A percentile compares a stretch with the other conserved stretches of the same genome.
These are phyloP conservation scores for Aphaenogaster floridana DNA, from an alignment of 1,140 invertebrate species.

Conservation along the genomic window DNA sequence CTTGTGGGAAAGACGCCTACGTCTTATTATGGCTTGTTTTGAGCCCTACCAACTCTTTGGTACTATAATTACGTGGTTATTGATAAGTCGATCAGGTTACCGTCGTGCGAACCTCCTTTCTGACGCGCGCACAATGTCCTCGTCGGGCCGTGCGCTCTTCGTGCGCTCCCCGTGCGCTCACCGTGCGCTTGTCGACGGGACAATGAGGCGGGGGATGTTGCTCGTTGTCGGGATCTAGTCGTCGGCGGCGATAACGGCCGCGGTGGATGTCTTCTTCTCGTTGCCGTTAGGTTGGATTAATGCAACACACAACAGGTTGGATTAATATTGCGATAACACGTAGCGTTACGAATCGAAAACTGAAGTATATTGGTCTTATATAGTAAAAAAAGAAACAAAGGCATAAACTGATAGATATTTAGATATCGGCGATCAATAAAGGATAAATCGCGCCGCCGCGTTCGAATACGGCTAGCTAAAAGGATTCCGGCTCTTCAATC, in stretches of 20 bases:
- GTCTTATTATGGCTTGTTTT: slow-evolving; percentile 87
- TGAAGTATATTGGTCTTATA: slow-evolving; percentile 17
- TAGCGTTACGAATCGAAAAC: slow-evolving; percentile 33
- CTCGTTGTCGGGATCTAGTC: slow-evolving; percentile 58
- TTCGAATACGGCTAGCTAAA: slow-evolving; percentile 77
- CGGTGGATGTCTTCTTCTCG: slow-evolving; percentile 34
- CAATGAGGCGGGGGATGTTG: slow-evolving; percentile 62
- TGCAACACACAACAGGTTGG: slow-evolving; percentile 24
- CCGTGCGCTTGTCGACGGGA: slow-evolving; percentile 32
- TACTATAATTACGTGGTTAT: slow-evolving; percentile 87
- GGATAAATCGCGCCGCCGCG: slow-evolving; percentile 40
- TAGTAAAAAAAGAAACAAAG: not conserved
- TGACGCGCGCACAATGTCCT: slow-evolving; percentile 79
- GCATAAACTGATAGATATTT: not conserved
- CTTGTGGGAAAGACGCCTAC: slow-evolving; percentile 87
- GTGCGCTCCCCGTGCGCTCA: slow-evolving; percentile 16
- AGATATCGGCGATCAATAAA: slow-evolving; percentile 8
- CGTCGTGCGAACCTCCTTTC: slow-evolving; percentile 79
- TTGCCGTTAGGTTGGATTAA: slow-evolving; percentile 17
- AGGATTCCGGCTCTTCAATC: slow-evolving; percentile 72
- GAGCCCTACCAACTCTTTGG: slow-evolving; percentile 86
- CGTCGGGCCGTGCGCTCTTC: slow-evolving; percentile 30
- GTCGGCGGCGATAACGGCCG: slow-evolving; percentile 34
- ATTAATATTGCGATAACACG: slow-evolving; percentile 35
- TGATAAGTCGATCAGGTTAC: slow-evolving; percentile 87